phyloP scores from a whole-genome alignment of 2,888 invertebrate species.

The Stegana nigrithorax region DNA sequence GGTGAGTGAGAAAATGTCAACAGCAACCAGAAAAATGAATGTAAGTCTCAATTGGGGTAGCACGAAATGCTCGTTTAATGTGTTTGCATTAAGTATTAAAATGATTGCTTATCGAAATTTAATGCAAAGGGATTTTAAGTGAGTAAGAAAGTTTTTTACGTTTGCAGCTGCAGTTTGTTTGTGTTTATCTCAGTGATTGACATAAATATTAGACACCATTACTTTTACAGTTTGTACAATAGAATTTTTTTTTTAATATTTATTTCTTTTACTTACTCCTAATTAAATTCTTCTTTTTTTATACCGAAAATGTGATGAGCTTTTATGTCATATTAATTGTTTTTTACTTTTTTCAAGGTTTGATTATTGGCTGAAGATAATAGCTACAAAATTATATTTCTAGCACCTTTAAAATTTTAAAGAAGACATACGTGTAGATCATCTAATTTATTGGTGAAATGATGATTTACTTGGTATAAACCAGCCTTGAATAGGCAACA shows the following conservation, averaged over 20 bases:
- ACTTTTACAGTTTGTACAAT: conserved; percentile 60
- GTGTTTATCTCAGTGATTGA: conserved; percentile 51
- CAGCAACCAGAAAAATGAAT: not conserved
- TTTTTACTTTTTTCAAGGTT: no score
- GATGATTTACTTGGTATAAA: no score
- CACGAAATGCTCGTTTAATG: conserved; percentile 55
- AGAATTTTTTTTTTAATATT: conserved; percentile 59
- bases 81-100: conserved; percentile 45
- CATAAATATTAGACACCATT: conserved; percentile 63
- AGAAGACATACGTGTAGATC: no score
- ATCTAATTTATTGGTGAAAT: no score
- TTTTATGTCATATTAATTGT: no score
- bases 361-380: no score
- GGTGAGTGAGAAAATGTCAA: conserved; percentile 55
- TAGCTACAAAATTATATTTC: no score
- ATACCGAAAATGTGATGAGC: not conserved
- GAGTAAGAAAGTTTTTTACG: not conserved
- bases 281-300: no score
- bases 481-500: no score
- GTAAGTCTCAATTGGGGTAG: conserved; percentile 33
- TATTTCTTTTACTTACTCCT: conserved; percentile 10
- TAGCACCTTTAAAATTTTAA: no score
- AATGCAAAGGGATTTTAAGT: no score
- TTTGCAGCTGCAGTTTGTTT: not conserved
- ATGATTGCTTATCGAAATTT: conserved; percentile 58